Percentiles rank a stretch among this genome's conserved stretches.
phyloP scores from a whole-genome alignment of 2,888 invertebrate species.

The Nebria salina region DNA sequence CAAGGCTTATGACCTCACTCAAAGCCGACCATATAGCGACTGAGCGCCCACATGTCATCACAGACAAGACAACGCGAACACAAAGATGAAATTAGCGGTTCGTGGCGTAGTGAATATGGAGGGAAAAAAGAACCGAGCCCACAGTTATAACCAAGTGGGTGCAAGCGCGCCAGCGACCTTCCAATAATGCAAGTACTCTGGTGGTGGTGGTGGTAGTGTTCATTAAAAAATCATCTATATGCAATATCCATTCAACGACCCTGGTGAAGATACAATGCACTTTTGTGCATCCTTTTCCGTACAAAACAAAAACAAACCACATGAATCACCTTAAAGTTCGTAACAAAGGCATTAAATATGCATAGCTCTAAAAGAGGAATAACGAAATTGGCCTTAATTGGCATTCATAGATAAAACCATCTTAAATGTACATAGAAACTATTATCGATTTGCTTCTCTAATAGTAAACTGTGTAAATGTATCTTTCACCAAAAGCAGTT shows the following conservation, averaged over 20 bases:
- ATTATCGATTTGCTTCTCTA: no score
- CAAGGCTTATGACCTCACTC: not conserved
- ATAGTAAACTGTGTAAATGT: no score
- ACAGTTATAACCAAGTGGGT: not conserved
- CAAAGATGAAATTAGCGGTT: constrained; percentile 1
- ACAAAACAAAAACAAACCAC: not conserved
- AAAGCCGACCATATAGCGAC: not conserved
- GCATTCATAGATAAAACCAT: no score
- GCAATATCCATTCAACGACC: not conserved
- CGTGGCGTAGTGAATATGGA: not conserved
- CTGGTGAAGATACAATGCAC: not conserved
- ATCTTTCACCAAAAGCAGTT: no score
- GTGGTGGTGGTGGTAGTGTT: not conserved
- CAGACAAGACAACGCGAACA: not conserved
- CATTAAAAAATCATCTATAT: not conserved
- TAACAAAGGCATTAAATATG: not conserved
- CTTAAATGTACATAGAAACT: no score
- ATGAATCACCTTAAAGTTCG: not conserved
- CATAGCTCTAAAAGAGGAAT: no score
- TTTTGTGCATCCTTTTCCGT: not conserved
- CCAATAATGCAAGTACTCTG: not conserved
- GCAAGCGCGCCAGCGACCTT: not conserved
- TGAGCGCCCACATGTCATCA: constrained; percentile 1
- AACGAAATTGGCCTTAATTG: no score
- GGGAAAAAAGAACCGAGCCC: not conserved